Base-by-base conservation (phyloP, 2,113 vertebrate species). In the Acinonyx jubatus region DNA sequence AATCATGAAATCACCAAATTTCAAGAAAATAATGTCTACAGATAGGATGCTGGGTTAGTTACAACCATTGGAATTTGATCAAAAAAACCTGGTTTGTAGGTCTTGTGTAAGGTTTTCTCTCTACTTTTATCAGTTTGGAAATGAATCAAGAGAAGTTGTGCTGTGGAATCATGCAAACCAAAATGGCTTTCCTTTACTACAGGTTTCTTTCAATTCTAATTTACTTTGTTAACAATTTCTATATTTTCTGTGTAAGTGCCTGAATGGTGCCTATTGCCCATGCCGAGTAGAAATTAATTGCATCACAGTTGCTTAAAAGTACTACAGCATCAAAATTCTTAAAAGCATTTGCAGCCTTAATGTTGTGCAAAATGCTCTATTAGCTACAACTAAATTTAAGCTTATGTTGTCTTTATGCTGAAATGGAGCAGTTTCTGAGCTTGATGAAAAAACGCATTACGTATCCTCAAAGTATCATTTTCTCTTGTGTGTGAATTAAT, bases 291-390 rank as follows among this genome's bases (percentile, higher is more conserved):
- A 97, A 93, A 29, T 91, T 94, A 52, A 96, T 97, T 97, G 52
- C 18, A 57, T 25, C 69, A 66, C 14, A 93, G 19, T 63, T 97
- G 1, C 93, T 97, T 97, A 84, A 87, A 98, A 98, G 16, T 89
- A 25, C 4, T 78, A 55, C 27, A 91, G 2, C 38, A 97, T 96
- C 65, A 98, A 96, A 82, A 97, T 81, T 85, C 25, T 91, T 93
- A 4, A 74, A 93, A 91, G 6, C 52, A 93, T 97, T 95, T 95
- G n/a, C 18, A 94, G 12, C 16, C 36, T 95, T 97, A 94, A 97
- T 97, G 48, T 92, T 95, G 94, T 95, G 63, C 63, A 98, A 98
- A 98, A 94, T 97, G 3, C 97, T 96, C 55, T 97, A 93, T 96
- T 98, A 96, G 45, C 18, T 97, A 79, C 9, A 10, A 93, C 23